Conservation (phyloP, 2,888 invertebrate species). For the Belgica antarctica region DNA sequence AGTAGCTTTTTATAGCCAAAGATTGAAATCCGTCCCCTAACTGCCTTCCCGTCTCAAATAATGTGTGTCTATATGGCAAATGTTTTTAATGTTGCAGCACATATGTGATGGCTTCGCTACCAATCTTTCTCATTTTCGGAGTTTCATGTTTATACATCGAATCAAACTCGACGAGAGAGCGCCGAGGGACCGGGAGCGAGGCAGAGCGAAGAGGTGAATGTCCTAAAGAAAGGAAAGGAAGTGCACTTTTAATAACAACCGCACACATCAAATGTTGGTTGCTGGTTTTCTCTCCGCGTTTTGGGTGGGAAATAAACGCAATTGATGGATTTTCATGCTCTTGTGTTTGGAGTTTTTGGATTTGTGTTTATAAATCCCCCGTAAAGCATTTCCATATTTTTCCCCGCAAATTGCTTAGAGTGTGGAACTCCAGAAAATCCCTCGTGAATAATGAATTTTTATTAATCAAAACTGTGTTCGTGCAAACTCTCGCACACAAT, state of each 20-base stretch:
- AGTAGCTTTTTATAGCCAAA: no score
- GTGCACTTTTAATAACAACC: slow-evolving; percentile 1
- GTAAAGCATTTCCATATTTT: not conserved
- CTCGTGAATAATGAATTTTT: slow-evolving; percentile 27
- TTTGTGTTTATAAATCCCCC: not conserved
- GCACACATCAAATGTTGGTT: no score
- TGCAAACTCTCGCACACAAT: slow-evolving; percentile 8
- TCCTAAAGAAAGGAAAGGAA: slow-evolving; percentile 12
- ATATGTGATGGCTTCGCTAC: not conserved
- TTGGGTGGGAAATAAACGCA: no score
- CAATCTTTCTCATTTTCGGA: not conserved
- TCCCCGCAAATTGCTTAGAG: not conserved
- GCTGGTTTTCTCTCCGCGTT: no score
- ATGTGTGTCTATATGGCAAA: slow-evolving; percentile 5
- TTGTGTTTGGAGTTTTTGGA: no score
- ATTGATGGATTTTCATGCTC: no score
- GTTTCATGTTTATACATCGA: slow-evolving; percentile 16
- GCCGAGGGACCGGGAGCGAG: not conserved
- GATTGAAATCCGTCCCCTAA: no score
- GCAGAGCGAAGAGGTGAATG: slow-evolving; percentile 9
- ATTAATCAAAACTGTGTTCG: slow-evolving; percentile 10
- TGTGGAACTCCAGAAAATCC: not conserved
- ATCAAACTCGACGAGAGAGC: no score
- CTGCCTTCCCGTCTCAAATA: no score
- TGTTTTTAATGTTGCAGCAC: slow-evolving; percentile 17